Base-by-base conservation (phyloP, 2,797 vertebrate species). In the Parauchenoglanis punctatus region DNA sequence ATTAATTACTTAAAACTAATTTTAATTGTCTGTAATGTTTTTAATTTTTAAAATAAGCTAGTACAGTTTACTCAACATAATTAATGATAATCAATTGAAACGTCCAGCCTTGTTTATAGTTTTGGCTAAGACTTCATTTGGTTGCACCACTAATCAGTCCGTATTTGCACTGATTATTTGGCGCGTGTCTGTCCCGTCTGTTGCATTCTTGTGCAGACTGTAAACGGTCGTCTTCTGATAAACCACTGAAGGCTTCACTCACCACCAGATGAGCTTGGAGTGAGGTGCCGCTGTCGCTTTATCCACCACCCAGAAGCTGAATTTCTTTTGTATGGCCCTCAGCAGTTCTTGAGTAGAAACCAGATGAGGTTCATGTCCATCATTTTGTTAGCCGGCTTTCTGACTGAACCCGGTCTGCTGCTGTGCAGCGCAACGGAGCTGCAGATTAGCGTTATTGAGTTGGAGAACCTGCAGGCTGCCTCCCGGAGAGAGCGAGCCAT, bases 391-490 rank as follows among this genome's bases (percentile, higher is more conserved):
- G 67, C 54, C 0, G 7, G 10, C 49, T 73, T 86, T 86, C 17
- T 59, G 63, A 23, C 76, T 15, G 49, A 78, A 40, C 75, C 58
- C 0, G 5, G n/a, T 65, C 76, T 87, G 68, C 61, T 35, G 23
- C 17, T 28, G 7, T 77, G 52, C 12, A 7, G 61, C 52, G 10
- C 73, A n/a, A n/a, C 35, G 75, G 75, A 78, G 75, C 49, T 77
- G n/a, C 75, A 77, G 75, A 56, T 78, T 56, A 56, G 75, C 75
- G 28, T 35, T 31, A 78, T 56, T 78, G 75, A 78, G 75, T 56
- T 54, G 13, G 15, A 56, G 52, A 13, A 56, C 52, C 15, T 78
- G 78, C 25, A 13, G 58, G 56, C 18, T 63, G 31, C 78, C 78
- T 61, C 78, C 78, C 35, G 13, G 18, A n/a, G 78, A 11, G 28